Conservation (phyloP, 1,140 invertebrate species). For the Polyergus mexicanus region DNA sequence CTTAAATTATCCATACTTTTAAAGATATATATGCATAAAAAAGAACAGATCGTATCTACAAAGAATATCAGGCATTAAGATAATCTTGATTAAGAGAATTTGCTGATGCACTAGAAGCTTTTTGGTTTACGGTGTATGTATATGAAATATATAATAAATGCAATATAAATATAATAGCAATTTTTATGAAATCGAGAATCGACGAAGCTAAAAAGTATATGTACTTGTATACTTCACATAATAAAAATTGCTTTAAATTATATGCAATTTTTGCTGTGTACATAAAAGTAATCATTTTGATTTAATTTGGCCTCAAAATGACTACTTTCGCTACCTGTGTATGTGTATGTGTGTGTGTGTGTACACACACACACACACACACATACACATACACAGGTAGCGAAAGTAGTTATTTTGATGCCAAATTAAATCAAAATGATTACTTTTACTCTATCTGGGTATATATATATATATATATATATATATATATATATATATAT, state of each 20-base stretch:
- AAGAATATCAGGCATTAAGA: conserved; percentile 42
- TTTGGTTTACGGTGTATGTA: conserved; percentile 69
- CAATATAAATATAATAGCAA: conserved; percentile 68
- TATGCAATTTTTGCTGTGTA: conserved; percentile 48
- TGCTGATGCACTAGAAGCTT: conserved; percentile 69
- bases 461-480: not conserved
- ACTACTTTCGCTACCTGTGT: too few species aligned
- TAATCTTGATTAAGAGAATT: conserved; percentile 24
- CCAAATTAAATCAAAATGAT: too few species aligned
- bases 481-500: not conserved
- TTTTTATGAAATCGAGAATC: conserved; percentile 71
- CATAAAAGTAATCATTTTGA: too few species aligned
- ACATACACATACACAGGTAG: too few species aligned
- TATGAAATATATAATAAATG: conserved; percentile 62
- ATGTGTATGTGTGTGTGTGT: too few species aligned
- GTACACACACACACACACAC: not conserved
- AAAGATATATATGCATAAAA: not conserved
- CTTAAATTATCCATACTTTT: conserved; percentile 15
- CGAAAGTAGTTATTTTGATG: too few species aligned
- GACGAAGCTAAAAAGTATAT: conserved; percentile 66
- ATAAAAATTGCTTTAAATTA: conserved; percentile 75
- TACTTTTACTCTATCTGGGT: too few species aligned
- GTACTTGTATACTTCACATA: conserved; percentile 76
- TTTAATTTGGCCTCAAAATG: too few species aligned
- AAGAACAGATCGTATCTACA: not conserved